Base-by-base conservation (phyloP, 2,113 vertebrate genomes). In the Fukomys damarensis region DNA sequence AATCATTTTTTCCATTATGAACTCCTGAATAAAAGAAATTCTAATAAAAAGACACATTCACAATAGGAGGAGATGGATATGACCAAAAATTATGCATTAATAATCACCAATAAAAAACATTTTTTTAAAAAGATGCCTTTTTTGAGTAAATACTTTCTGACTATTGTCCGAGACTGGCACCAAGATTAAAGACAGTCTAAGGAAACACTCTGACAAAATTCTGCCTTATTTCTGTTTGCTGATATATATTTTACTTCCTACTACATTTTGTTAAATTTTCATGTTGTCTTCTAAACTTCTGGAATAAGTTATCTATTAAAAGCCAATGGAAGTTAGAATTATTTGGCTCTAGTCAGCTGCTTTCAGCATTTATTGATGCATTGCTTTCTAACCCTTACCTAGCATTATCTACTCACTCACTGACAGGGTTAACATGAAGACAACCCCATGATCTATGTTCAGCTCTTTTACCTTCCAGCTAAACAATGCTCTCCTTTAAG, bases 401-500 rank as follows among this genome's bases (percentile, higher is more conserved):
- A 17, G 20, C 14, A 10, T 32, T 26, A 32, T 22, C 9, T 94
- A 1, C 56, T 88, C 32, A 65, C 9, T 38, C 65, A 14, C 74
- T 72, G 28, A 63, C n/a, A 65, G 41, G 14, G 13, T 97, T 97
- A 94, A 92, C 86, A 58, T 0, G 26, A 98, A 89, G 38, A 74
- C 70, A 91, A 32, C n/a, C 95, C 87, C 83, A 49, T 95, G 77
- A 96, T 94, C 20, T 35, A 9, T 89, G 91, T 91, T 92, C 98
- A 96, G 87, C n/a, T 80, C 77, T 97, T 94, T 98, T 46, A 86
- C 89, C 24, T 98, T 97, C 76, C 86, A 30, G 95, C 76, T 19
- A 70, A 98, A 97, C 92, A 97, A 94, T 84, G 86, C 97, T 96
- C 86, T 92, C 92, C 56, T 97, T 96, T 63, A 76, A 97, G 93